Conservation (phyloP, 2,113 vertebrate genomes). For the Microcebus griseorufus region DNA sequence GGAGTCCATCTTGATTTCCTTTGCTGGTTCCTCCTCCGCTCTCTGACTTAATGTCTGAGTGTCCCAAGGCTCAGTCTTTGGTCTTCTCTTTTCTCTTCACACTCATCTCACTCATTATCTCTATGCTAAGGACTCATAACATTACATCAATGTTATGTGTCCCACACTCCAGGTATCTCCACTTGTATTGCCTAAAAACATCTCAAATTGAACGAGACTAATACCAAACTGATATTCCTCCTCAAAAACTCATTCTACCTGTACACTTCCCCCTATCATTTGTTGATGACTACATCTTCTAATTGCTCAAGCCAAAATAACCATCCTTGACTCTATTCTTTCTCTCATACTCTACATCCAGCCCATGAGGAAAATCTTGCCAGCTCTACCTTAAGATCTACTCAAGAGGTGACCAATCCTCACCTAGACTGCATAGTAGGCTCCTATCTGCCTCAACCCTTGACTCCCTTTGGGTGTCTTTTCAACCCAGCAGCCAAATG, state of each 20-base stretch:
- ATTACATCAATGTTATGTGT: neutral
- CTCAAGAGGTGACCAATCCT: neutral
- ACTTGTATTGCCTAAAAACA: neutral
- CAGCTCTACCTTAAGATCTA: neutral
- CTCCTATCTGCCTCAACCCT: neutral
- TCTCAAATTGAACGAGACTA: neutral
- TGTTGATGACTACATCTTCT: neutral
- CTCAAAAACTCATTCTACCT: neutral
- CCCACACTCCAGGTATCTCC: neutral
- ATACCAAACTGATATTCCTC: neutral
- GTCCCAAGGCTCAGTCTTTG: neutral
- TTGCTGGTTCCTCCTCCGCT: neutral
- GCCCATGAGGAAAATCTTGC: neutral
- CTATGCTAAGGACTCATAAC: neutral
- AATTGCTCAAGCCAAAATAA: neutral
- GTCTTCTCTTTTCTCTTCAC: neutral
- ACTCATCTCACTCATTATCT: neutral
- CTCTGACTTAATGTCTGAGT: neutral
- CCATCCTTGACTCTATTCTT: neutral
- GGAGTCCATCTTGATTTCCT: neutral
- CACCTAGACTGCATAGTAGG: neutral
- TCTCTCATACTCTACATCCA: neutral
- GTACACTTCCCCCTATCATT: neutral
- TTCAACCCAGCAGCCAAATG: neutral
- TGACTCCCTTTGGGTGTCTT: neutral